A percentile compares a stretch with the other conserved stretches of the same genome.
These are phyloP conservation scores for Conops quadrifasciatus DNA, from an alignment of 2,888 invertebrate species.

Conservation along the genomic window DNA sequence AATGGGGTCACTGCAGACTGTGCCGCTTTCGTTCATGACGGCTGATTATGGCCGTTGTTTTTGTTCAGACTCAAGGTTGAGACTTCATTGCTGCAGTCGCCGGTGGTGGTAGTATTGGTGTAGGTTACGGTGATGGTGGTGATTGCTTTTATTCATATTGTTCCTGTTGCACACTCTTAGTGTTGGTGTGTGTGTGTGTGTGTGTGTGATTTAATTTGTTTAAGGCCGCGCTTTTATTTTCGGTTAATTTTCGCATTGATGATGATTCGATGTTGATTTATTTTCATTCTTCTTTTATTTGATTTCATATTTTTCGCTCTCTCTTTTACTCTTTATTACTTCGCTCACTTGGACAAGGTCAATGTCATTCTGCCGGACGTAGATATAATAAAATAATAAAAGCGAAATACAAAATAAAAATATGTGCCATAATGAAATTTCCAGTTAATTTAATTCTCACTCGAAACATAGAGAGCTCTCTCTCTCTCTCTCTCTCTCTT, in stretches of 20 bases:
- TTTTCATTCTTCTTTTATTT: conserved; percentile 4
- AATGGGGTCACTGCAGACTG: conserved; percentile 40
- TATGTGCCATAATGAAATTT: no score
- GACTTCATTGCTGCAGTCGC: conserved; percentile 14
- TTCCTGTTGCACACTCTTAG: conserved; percentile 27
- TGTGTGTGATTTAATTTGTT: conserved; percentile 36
- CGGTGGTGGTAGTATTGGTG: conserved; percentile 13
- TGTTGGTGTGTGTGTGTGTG: conserved; percentile 23
- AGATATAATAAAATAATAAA: no score
- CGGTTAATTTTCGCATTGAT: conserved; percentile 35
- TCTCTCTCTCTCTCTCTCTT: no score
- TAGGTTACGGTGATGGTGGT: conserved; percentile 25
- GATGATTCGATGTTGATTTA: conserved; percentile 25
- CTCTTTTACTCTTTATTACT: conserved; percentile 26
- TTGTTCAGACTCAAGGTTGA: conserved; percentile 18
- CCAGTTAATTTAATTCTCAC: no score
- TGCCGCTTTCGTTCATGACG: conserved; percentile 28
- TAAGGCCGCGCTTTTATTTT: conserved; percentile 34
- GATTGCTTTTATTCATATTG: conserved; percentile 3
- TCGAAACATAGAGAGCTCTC: no score
- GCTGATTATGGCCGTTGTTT: conserved; percentile 21
- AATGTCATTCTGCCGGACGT: conserved; percentile 19
- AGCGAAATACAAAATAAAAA: no score
- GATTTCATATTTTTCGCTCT: conserved; percentile 12
- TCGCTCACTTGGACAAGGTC: conserved; percentile 29